Evolutionary conservation across 2,888 invertebrate genomes (phyloP).

Genomic region (Aphodius granarius): DNA sequence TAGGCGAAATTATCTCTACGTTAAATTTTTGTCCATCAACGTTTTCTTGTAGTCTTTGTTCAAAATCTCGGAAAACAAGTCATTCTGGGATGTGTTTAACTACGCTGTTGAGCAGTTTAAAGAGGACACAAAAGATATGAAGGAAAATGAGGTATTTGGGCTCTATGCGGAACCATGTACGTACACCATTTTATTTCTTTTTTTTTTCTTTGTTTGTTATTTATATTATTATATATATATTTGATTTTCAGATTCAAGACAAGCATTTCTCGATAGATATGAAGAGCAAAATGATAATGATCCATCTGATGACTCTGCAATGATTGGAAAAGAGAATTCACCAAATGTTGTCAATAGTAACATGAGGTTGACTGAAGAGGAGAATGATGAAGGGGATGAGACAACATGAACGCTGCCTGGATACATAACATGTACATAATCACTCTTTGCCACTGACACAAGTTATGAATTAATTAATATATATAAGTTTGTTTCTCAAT

Average conservation of each 20-base stretch:
- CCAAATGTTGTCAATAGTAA: not conserved
- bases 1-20: constrained; percentile 36
- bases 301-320: not conserved
- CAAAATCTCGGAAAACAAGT: constrained; percentile 60
- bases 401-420: not conserved
- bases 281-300: constrained; percentile 37
- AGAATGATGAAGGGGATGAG: not conserved
- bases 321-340: constrained; percentile 8
- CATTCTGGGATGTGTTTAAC: constrained; percentile 74
- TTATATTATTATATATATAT: not conserved
- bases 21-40: constrained; percentile 5
- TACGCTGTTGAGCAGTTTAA: constrained; percentile 70
- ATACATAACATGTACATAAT: not conserved
- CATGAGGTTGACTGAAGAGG: not conserved
- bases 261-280: constrained; percentile 41
- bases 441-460: not conserved
- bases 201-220: not conserved
- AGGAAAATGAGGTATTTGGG: constrained; percentile 61
- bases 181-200: constrained; percentile 25
- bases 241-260: constrained; percentile 42
- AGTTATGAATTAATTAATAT: not conserved
- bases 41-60: constrained; percentile 60
- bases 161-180: constrained; percentile 66
- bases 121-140: constrained; percentile 64
- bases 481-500: not conserved